Base-by-base conservation (phyloP, 2,797 vertebrate genomes). In the Amazona finschi region DNA sequence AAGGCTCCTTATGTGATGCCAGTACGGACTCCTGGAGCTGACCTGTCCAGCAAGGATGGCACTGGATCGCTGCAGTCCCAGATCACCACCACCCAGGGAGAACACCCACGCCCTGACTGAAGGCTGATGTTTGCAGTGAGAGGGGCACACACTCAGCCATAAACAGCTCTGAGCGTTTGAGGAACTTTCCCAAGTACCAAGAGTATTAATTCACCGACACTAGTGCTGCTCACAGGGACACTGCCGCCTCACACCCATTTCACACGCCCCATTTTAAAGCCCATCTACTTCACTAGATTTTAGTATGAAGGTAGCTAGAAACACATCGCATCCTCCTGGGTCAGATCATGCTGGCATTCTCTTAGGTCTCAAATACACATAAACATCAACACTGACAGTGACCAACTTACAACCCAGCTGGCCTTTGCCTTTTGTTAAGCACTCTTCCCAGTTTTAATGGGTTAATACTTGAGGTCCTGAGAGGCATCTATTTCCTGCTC, bases 211-310 rank as follows among this genome's bases (percentile, higher is more conserved):
- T 94, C 43, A 78, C 22, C 30, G 36, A 62, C 19, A 11, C 27
- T 8, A 61, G 46, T 18, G 74, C 58, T n/a, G 46, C 80, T 88
- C 8, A 2, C 62, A 92, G 66, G 74, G 50, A 74, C 79, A 88
- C 58, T 1, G 0, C 36, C 0, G 7, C 74, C 8, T 6, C 66
- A 49, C 47, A 49, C 20, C 31, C 0, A 0, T 62, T 58, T 20
- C 67, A 76, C 8, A 28, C 41, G 9, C 28, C 52, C 38, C 11
- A 3, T 43, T 93, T 67, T 60, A 75, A 92, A 94, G 55, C 53
- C 30, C 61, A 83, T 69, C 87, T 80, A 62, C 41, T 83, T 83
- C 87, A 79, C 39, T 22, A 36, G 39, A 62, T 71, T 71, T 79
- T 72, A 62, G 50, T 55, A 78, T 47, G 71, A 79, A 82, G 38